Base-by-base conservation (phyloP, 2,797 vertebrate genomes). In the Phoeniculus purpureus region DNA sequence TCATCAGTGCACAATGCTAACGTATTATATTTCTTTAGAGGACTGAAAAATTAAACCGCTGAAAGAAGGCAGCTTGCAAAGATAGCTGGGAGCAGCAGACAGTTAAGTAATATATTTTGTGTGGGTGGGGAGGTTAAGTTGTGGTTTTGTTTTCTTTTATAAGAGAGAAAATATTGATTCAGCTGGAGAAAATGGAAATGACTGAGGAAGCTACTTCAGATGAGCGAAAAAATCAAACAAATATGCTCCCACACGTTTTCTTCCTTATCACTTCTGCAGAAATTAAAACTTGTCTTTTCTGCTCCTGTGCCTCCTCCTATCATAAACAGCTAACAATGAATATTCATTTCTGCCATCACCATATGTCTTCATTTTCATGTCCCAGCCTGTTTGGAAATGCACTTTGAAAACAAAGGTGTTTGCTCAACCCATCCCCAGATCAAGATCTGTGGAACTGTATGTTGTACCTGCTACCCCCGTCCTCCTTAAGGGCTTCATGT, bases 131-230 rank as follows among this genome's bases (percentile, higher is more conserved):
- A 93, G 79, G 84, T 93, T 91, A 89, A 82, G 68, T 79, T 92
- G 70, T 76, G 70, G 62, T 66, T 92, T 95, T 93, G 77, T 86
- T 95, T 93, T 93, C 88, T 91, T 95, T 95, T 93, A 75, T 87
- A 61, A 76, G 90, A 85, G 66, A 87, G 79, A 92, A 96, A 95
- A 95, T 90, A 95, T 92, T 93, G 91, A 93, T 94, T 95, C 76
- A 92, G 79, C 58, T 79, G 56, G 67, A 93, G 56, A 81, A 94
- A 95, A 93, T 87, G 87, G 58, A 89, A 92, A 91, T 85, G 65
- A 67, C 87, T 76, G 75, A 89, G 73, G 60, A 87, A 94, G n/a
- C 16, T 80, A 40, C 64, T 43, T 92, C 89, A 75, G 55, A 91
- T 72, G 78, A 94, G 66, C 55, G 58, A 85, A 88, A 84, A 92